These are phyloP conservation scores for Heptranchias perlo DNA, from an alignment of 2,113 vertebrate genomes.

Conservation along the genomic window DNA sequence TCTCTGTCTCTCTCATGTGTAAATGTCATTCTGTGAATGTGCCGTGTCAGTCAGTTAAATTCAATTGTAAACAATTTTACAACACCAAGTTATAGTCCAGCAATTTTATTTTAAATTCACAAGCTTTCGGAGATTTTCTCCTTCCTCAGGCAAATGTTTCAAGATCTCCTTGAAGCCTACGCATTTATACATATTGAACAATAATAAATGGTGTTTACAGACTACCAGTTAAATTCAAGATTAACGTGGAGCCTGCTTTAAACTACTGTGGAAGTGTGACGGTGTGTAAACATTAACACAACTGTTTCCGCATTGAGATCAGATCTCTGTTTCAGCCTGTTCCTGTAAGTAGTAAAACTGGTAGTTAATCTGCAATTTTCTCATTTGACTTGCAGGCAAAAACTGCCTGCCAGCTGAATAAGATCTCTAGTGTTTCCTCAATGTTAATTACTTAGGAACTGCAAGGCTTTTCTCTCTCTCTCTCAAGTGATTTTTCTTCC, in stretches of 20 bases:
- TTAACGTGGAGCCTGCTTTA: not conserved
- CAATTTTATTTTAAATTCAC: no score
- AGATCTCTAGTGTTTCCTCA: not conserved
- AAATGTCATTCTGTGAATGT: not conserved
- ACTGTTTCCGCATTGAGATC: constrained; percentile 33
- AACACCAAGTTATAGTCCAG: no score
- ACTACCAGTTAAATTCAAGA: not conserved
- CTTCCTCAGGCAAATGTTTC: no score
- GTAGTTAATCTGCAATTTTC: constrained; percentile 27
- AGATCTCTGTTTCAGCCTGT: not conserved
- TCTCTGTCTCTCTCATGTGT: not conserved
- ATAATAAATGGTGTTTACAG: no score
- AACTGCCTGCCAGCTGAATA: constrained; percentile 27
- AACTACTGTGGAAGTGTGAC: not conserved
- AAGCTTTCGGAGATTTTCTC: no score
- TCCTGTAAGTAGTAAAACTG: constrained; percentile 4
- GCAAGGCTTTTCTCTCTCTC: not conserved
- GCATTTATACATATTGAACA: no score
- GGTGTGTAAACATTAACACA: constrained; percentile 28
- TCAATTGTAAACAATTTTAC: no score
- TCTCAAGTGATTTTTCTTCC: not conserved
- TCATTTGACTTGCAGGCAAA: not conserved
- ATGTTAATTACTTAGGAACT: not conserved
- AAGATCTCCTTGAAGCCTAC: no score
- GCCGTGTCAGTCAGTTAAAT: not conserved